phyloP scores from a whole-genome alignment of 2,113 vertebrate species.

The Orthonyx spaldingii region DNA sequence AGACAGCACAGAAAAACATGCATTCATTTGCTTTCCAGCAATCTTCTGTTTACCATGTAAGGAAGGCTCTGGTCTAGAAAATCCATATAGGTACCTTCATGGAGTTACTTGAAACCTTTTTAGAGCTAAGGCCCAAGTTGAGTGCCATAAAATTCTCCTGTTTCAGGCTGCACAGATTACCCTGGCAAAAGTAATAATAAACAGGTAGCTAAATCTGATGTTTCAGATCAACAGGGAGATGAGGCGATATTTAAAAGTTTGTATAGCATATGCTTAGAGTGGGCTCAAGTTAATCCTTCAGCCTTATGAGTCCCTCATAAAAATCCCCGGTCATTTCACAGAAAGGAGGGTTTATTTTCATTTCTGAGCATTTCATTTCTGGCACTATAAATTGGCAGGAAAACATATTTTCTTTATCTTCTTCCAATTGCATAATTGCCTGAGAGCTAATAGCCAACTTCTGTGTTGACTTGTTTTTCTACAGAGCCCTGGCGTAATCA shows the following conservation, averaged over 20 bases:
- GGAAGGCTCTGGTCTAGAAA: background rate
- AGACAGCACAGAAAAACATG: background rate
- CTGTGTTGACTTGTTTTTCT: background rate
- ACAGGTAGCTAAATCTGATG: background rate
- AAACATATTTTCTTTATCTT: slow-evolving; percentile 34
- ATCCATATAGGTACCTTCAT: background rate
- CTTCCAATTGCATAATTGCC: slow-evolving; percentile 6
- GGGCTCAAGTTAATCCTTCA: background rate
- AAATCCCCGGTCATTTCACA: background rate
- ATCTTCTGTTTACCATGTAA: background rate
- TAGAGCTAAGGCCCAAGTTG: background rate
- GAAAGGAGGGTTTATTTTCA: slow-evolving; percentile 7
- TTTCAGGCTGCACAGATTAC: background rate
- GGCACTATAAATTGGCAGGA: background rate
- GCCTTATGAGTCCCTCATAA: background rate
- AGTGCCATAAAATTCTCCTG: background rate
- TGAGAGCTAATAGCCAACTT: background rate
- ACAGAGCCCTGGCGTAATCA: background rate
- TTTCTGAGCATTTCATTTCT: slow-evolving; percentile 10
- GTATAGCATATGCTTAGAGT: background rate
- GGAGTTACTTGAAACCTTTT: background rate
- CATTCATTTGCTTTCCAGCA: background rate
- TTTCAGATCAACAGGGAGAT: background rate
- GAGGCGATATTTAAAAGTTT: background rate
- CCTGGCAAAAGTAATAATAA: background rate